Evolutionary conservation across 2,797 vertebrate species (phyloP).

Genomic region (Decapterus maruadsi): DNA sequence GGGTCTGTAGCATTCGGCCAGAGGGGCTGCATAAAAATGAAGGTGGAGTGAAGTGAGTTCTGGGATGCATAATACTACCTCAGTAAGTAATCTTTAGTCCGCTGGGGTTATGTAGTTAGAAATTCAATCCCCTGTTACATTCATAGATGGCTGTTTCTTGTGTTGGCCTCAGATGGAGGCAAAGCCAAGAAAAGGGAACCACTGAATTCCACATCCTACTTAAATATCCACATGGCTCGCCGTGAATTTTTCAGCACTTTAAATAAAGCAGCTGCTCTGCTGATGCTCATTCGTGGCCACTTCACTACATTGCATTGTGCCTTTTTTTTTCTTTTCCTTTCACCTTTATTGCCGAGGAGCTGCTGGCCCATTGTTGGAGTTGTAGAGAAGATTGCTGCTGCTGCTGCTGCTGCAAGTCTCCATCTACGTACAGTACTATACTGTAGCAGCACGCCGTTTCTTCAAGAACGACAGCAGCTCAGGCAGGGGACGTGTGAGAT

Average conservation of each 20-base stretch:
- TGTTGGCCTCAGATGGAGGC: slow-evolving; percentile 30
- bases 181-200: slow-evolving; percentile 52
- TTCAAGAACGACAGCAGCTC: slow-evolving; percentile 42
- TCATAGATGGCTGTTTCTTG: slow-evolving; percentile 59
- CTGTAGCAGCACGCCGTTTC: slow-evolving; percentile 42
- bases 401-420: slow-evolving; percentile 29
- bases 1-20: slow-evolving; percentile 68
- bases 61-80: slow-evolving; percentile 71
- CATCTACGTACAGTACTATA: no score
- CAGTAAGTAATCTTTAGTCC: slow-evolving; percentile 66
- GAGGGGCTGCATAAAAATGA: slow-evolving; percentile 68
- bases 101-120: slow-evolving; percentile 59
- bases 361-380: slow-evolving; percentile 36
- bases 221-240: slow-evolving; percentile 54
- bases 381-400: slow-evolving; percentile 20
- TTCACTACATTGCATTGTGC: slow-evolving; percentile 45
- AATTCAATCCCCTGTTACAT: slow-evolving; percentile 66
- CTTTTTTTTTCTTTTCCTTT: slow-evolving; percentile 21
- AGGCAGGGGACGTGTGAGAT: slow-evolving; percentile 54
- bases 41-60: slow-evolving; percentile 63
- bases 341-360: slow-evolving; percentile 24
- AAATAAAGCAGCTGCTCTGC: slow-evolving; percentile 61
- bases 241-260: slow-evolving; percentile 63
- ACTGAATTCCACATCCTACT: slow-evolving; percentile 64
- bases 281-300: slow-evolving; percentile 65